Base-by-base conservation (phyloP, 92 coral and sea anemone species). In the Paramuricea clavata region DNA sequence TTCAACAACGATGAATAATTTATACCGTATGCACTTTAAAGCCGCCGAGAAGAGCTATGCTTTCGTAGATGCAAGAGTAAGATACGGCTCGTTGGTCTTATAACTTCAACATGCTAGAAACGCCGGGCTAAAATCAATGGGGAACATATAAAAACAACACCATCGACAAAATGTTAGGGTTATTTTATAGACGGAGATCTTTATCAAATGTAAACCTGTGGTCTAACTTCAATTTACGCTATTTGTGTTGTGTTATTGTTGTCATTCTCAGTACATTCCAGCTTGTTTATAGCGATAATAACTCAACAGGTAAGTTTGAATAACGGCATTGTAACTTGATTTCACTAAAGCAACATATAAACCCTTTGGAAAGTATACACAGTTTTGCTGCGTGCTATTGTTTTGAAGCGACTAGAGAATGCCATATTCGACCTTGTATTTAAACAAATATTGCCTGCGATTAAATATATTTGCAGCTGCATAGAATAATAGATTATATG, bases 231-330 rank as follows among this genome's bases (percentile, higher is more conserved):
- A 30, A 31, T 9, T 32, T 73, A 21, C 32, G 33, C 31, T 73
- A 22, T 16, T 44, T 76, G 0, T 76, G 47, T 76, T 60, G 60
- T 36, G 41, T 76, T 26, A 17, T 76, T 76, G 82, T 76, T 2
- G 27, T 76, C 34, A 19, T 31, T 7, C 35, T 49, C 22, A 33
- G 23, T 76, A 50, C 82, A 61, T 50, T 27, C 47, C 82, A 49
- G 41, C 13, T 36, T 52, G 47, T 26, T 30, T 49, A n/a, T 36
- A 30, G 35, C 41, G 36, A 25, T 0, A 65, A 28, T n/a, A 74
- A 76, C 82, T 22, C 68, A 32, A 15, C 82, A 76, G 64, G 82
- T 32, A 76, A 76, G 82, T 76, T 16, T 17, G 30, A 5, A 11
- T 30, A 54, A 41, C 81, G 19, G 56, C 19, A 72, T 60, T 22